A percentile compares a stretch with the other conserved stretches of the same genome.
phyloP scores from a whole-genome alignment of 2,797 vertebrate species.

The Lithobates sylvaticus region DNA sequence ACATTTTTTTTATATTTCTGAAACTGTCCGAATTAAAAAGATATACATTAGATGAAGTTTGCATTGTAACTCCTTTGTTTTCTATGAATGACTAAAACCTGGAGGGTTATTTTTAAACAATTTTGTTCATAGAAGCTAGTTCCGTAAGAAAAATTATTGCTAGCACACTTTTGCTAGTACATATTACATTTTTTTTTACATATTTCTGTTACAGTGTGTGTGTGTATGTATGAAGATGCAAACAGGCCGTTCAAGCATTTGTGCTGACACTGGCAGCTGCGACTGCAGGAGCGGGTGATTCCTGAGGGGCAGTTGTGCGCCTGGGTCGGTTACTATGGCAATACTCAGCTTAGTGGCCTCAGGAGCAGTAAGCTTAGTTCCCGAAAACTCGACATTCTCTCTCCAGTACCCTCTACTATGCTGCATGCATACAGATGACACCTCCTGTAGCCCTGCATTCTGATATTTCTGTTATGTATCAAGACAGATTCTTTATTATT shows the following conservation, averaged over 20 bases:
- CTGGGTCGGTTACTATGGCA: slow-evolving; percentile 13
- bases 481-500: background rate
- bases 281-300: slow-evolving; percentile 36
- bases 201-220: slow-evolving; percentile 20
- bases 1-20: too few species aligned
- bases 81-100: too few species aligned
- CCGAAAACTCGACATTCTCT: slow-evolving; percentile 25
- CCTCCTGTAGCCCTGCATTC: background rate
- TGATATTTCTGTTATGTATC: slow-evolving; percentile 20
- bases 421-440: slow-evolving; percentile 40
- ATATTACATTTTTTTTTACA: slow-evolving; percentile 27
- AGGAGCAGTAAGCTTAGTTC: slow-evolving; percentile 44
- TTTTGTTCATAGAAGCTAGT: too few species aligned
- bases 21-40: too few species aligned
- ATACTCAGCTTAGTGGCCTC: slow-evolving; percentile 47
- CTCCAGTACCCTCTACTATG: slow-evolving; percentile 24
- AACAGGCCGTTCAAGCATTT: slow-evolving; percentile 41
- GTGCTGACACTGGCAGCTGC: slow-evolving; percentile 54
- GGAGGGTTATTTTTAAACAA: too few species aligned
- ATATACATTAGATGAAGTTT: too few species aligned
- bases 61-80: too few species aligned
- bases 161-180: background rate
- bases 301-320: slow-evolving; percentile 50
- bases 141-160: too few species aligned
- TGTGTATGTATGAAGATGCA: slow-evolving; percentile 25